Evolutionary conservation across 2,888 invertebrate species (phyloP).

Genomic region (Phalera bucephala): DNA sequence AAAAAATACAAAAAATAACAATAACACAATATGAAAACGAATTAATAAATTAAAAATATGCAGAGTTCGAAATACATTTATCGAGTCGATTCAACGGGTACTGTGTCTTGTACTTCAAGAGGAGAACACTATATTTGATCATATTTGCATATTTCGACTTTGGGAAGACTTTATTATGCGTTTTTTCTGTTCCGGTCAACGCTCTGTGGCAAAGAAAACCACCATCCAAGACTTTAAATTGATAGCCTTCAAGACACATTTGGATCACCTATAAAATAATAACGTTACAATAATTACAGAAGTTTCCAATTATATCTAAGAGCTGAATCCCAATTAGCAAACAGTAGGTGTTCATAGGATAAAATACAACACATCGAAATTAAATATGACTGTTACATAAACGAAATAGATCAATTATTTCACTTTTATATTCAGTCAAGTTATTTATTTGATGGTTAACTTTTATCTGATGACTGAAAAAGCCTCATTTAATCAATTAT

Average conservation of each 20-base stretch:
- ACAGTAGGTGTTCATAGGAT: too few relatives aligned
- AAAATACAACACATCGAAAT: too few relatives aligned
- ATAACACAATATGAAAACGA: not conserved
- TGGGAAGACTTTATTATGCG: not conserved
- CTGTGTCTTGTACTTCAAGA: not conserved
- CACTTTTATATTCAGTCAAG: too few relatives aligned
- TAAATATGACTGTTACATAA: too few relatives aligned
- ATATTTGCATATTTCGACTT: slow-evolving; percentile 1
- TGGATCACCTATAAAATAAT: slow-evolving; percentile 82
- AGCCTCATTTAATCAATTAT: too few relatives aligned
- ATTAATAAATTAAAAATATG: not conserved
- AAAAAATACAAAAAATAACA: not conserved
- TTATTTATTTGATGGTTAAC: too few relatives aligned
- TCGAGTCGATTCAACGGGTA: not conserved
- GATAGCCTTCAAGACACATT: slow-evolving; percentile 85
- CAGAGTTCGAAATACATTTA: not conserved
- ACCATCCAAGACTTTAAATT: slow-evolving; percentile 84
- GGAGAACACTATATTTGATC: not conserved
- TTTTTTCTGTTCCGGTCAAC: not conserved
- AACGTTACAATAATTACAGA: not conserved
- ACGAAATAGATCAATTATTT: too few relatives aligned
- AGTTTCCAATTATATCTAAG: too few relatives aligned
- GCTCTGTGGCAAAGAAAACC: slow-evolving; percentile 5
- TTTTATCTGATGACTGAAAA: too few relatives aligned
- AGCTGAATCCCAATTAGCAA: too few relatives aligned